phyloP scores from a whole-genome alignment of 2,113 vertebrate genomes.

The Pollimyrus isidori region DNA sequence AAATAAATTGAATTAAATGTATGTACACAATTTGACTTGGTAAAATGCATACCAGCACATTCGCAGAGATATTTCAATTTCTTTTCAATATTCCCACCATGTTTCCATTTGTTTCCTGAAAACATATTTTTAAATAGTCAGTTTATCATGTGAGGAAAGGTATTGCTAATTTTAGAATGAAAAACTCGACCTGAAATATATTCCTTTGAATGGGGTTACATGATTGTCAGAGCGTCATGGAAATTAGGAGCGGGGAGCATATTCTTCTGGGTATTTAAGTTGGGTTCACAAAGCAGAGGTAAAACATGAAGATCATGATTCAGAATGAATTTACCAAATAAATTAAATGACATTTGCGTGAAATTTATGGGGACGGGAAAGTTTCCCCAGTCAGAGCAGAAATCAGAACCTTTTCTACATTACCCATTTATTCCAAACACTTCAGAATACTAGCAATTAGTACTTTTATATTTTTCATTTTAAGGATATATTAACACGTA shows the following conservation, averaged over 20 bases:
- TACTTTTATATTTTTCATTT: background rate
- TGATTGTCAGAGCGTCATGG: slow-evolving; percentile 10
- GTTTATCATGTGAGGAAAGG: background rate
- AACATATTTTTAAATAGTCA: background rate
- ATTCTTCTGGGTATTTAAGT: background rate
- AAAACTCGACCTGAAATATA: background rate
- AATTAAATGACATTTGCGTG: background rate
- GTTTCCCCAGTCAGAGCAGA: background rate
- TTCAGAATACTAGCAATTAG: background rate
- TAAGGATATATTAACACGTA: background rate
- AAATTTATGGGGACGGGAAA: background rate
- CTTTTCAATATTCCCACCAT: background rate
- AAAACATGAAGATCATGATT: background rate
- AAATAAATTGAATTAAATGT: background rate
- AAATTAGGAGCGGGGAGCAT: background rate
- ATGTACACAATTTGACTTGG: background rate
- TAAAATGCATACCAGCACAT: background rate
- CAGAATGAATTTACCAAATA: slow-evolving; percentile 1
- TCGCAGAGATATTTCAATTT: background rate
- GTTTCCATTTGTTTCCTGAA: background rate
- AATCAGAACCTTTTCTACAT: background rate
- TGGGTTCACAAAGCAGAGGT: background rate
- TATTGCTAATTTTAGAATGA: background rate
- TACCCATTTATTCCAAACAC: background rate
- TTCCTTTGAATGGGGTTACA: background rate